phyloP scores from a whole-genome alignment of 2,888 invertebrate species.

The Sarcophaga rosellei region DNA sequence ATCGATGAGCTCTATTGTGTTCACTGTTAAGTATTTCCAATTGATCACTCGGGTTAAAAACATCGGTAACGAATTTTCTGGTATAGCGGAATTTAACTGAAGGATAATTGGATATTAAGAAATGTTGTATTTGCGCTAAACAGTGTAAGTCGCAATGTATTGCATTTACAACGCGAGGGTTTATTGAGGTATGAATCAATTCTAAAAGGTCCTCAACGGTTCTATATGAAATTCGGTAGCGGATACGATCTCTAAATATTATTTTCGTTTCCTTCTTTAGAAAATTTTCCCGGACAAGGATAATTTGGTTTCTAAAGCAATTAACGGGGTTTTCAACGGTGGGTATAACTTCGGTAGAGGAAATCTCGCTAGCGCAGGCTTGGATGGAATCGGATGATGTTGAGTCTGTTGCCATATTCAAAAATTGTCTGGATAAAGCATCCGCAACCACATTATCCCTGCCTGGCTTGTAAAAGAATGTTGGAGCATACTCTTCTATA shows the following conservation, averaged over 20 bases:
- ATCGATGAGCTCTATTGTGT: constrained; percentile 47
- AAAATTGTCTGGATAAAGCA: constrained; percentile 22
- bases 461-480: constrained; percentile 33
- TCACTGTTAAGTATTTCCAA: background rate
- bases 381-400: background rate
- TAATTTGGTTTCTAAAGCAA: too few relatives aligned
- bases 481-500: constrained; percentile 32
- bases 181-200: background rate
- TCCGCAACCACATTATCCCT: constrained; percentile 25
- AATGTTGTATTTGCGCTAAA: constrained; percentile 1
- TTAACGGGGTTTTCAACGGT: too few relatives aligned
- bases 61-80: background rate
- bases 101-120: background rate
- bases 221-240: too few relatives aligned
- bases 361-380: too few relatives aligned
- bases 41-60: too few relatives aligned
- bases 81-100: background rate
- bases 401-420: constrained; percentile 5
- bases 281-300: too few relatives aligned
- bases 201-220: constrained; percentile 2
- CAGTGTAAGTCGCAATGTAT: constrained; percentile 10
- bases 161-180: background rate
- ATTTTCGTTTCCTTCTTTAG: too few relatives aligned
- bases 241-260: too few relatives aligned
- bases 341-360: too few relatives aligned